A percentile compares a stretch with the other conserved stretches of the same genome.
Evolutionary conservation across 2,113 vertebrate genomes (phyloP).

Genomic region (Scatophagus argus): DNA sequence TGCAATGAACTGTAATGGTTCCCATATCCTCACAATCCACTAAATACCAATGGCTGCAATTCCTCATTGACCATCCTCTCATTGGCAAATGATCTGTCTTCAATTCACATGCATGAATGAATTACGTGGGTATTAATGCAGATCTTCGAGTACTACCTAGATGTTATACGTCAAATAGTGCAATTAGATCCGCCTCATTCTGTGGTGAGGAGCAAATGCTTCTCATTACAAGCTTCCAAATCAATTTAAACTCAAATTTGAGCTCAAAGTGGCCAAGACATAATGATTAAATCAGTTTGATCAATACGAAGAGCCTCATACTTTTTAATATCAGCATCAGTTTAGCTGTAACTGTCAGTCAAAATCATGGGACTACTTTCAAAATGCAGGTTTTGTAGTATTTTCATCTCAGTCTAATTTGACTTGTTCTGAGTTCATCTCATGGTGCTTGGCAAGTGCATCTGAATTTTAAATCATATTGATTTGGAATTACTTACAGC

Average conservation of each 20-base stretch:
- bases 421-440: slow-evolving; percentile 27
- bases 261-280: background rate
- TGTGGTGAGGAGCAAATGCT: background rate
- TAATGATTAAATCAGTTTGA: slow-evolving; percentile 16
- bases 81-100: slow-evolving; percentile 24
- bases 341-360: slow-evolving; percentile 16
- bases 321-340: background rate
- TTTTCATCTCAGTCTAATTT: slow-evolving; percentile 39
- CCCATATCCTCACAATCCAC: slow-evolving; percentile 56
- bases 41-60: slow-evolving; percentile 50
- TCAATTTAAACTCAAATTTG: background rate
- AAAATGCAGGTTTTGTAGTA: background rate
- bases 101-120: slow-evolving; percentile 15
- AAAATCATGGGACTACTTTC: slow-evolving; percentile 4
- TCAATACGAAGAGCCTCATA: slow-evolving; percentile 9
- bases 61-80: slow-evolving; percentile 34
- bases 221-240: background rate
- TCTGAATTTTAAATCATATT: slow-evolving; percentile 61
- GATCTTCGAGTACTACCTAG: background rate
- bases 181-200: slow-evolving; percentile 1
- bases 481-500: slow-evolving; percentile 65
- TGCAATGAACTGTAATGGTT: slow-evolving; percentile 54
- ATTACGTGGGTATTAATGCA: slow-evolving; percentile 8
- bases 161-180: background rate
- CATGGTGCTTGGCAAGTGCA: slow-evolving; percentile 19